Conservation (phyloP, 2,797 vertebrate species). For the Sus cebifrons region DNA sequence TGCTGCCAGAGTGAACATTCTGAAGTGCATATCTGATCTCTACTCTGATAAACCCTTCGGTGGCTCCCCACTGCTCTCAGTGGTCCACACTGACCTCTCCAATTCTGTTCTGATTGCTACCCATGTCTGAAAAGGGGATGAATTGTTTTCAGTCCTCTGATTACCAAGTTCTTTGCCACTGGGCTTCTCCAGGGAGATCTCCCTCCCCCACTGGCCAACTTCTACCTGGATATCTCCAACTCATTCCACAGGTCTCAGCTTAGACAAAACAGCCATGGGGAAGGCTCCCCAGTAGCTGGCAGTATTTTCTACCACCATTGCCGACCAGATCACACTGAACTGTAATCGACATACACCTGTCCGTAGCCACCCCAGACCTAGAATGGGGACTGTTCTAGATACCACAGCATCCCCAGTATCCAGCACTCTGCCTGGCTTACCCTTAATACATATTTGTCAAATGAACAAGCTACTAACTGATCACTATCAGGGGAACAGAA, state of each 20-base stretch:
- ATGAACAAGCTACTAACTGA: background rate
- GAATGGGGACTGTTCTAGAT: background rate
- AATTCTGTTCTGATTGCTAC: background rate
- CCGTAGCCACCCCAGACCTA: background rate
- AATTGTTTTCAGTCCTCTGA: background rate
- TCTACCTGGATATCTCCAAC: background rate
- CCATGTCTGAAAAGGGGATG: background rate
- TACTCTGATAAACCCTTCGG: background rate
- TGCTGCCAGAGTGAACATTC: background rate
- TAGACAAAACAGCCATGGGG: background rate
- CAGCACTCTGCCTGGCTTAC: background rate
- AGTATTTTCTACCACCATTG: background rate
- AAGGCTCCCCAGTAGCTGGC: background rate
- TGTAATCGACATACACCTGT: background rate
- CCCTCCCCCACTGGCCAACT: background rate
- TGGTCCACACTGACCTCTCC: background rate
- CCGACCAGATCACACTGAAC: rapidly evolving
- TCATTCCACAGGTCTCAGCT: background rate
- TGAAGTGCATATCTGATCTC: too few relatives aligned
- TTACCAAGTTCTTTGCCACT: background rate
- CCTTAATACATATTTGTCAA: background rate
- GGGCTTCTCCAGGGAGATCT: background rate
- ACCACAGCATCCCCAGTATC: rapidly evolving
- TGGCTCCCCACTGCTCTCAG: background rate
- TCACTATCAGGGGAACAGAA: background rate